These are phyloP conservation scores for Zeuzera pyrina DNA, from an alignment of 2,888 invertebrate species.

Conservation along the genomic window DNA sequence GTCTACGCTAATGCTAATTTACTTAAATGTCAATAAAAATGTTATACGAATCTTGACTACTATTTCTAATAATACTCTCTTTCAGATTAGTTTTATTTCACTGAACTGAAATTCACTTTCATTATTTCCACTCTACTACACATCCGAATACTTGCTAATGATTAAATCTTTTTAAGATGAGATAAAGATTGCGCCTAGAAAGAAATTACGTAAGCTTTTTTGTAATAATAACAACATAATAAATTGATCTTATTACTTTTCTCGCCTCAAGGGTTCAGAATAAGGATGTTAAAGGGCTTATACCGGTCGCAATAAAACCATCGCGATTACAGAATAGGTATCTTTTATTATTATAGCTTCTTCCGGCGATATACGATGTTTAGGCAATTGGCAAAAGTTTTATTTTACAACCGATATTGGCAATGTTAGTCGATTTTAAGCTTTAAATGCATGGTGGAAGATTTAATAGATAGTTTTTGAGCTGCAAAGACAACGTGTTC, in stretches of 20 bases:
- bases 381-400: neutral
- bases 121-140: too few relatives aligned
- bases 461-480: too few relatives aligned
- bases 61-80: too few relatives aligned
- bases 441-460: too few relatives aligned
- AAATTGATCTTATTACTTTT: constrained; percentile 13
- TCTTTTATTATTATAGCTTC: constrained; percentile 1
- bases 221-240: constrained; percentile 4
- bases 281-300: constrained; percentile 18
- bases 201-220: constrained; percentile 4
- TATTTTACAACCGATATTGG: neutral
- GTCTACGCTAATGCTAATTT: too few relatives aligned
- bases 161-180: constrained; percentile 6
- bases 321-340: constrained; percentile 15
- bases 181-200: constrained; percentile 4
- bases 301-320: constrained; percentile 16
- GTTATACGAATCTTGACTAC: too few relatives aligned
- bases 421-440: neutral
- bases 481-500: too few relatives aligned
- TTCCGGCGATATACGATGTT: neutral
- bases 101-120: too few relatives aligned
- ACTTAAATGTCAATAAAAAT: too few relatives aligned
- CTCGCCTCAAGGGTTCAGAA: constrained; percentile 10
- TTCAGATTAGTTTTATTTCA: too few relatives aligned
- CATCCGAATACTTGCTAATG: neutral